Conservation (phyloP, 2,113 vertebrate genomes). For the Muntiacus muntjak region DNA sequence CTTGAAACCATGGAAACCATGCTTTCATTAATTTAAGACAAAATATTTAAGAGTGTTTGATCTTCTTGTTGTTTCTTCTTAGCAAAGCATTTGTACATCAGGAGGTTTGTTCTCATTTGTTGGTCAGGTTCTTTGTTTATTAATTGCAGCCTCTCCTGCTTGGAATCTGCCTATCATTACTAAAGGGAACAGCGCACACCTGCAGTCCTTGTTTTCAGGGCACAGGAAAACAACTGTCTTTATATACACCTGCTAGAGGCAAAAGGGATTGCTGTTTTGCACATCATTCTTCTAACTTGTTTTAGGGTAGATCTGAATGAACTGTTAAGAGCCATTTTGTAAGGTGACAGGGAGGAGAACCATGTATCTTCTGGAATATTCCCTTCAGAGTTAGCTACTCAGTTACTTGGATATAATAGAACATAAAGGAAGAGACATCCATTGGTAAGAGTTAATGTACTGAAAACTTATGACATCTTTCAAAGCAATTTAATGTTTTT, state of each 20-base stretch:
- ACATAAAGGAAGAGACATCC: background rate
- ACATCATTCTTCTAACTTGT: background rate
- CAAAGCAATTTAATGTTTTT: conserved; percentile 10
- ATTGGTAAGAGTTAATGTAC: background rate
- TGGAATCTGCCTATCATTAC: conserved; percentile 24
- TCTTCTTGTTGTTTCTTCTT: conserved; percentile 11
- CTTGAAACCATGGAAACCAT: background rate
- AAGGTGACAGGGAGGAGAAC: background rate
- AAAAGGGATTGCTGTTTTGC: background rate
- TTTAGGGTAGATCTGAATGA: background rate
- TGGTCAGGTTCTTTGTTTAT: conserved; percentile 31
- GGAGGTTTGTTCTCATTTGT: background rate
- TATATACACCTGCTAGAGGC: background rate
- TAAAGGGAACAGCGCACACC: background rate
- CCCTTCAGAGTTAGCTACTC: background rate
- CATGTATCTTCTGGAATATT: background rate
- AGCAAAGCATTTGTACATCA: background rate
- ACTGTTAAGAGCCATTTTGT: conserved; percentile 6
- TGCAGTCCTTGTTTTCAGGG: background rate
- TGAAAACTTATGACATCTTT: background rate
- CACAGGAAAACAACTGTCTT: background rate
- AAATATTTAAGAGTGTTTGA: conserved; percentile 3
- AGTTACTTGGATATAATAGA: background rate
- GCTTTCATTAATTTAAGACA: background rate
- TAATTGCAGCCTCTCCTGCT: background rate